Conservation (phyloP, 1,140 invertebrate species). For the Apis cerana region DNA sequence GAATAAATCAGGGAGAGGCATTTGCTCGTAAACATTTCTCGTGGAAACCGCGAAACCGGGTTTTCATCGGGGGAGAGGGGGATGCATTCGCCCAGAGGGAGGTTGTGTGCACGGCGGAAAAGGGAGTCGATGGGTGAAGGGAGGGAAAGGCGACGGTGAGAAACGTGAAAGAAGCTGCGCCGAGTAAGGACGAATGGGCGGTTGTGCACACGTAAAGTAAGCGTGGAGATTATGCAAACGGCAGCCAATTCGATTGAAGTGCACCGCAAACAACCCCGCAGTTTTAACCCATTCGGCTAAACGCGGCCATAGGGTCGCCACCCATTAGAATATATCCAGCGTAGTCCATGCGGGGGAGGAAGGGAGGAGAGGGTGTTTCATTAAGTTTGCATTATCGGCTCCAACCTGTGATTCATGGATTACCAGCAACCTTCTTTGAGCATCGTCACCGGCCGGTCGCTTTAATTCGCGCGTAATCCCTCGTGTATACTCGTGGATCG, state of each 20-base stretch:
- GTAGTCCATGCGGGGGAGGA: conserved; percentile 5
- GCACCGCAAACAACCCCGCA: conserved; percentile 79
- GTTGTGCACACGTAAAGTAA: conserved; percentile 26
- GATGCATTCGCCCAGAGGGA: no score
- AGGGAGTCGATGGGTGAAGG: conserved; percentile 15
- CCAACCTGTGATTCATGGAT: neutral
- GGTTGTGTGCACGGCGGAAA: no score
- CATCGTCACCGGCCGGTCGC: neutral
- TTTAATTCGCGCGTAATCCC: neutral
- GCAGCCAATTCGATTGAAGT: conserved; percentile 80
- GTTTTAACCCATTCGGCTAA: conserved; percentile 78
- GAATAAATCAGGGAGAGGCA: no score
- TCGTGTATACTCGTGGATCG: neutral
- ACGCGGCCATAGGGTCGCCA: conserved; percentile 65
- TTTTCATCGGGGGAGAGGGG: no score
- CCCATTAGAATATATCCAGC: conserved; percentile 76
- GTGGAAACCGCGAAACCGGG: no score
- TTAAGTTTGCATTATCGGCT: conserved; percentile 25
- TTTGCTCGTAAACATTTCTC: no score
- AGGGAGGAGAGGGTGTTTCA: neutral
- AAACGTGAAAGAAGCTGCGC: neutral
- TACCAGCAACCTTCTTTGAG: neutral
- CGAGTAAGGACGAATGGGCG: no score
- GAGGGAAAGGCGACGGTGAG: neutral
- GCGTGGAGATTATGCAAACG: conserved; percentile 78